phyloP scores from a whole-genome alignment of 2,113 vertebrate genomes.

The Platysteira castanea region DNA sequence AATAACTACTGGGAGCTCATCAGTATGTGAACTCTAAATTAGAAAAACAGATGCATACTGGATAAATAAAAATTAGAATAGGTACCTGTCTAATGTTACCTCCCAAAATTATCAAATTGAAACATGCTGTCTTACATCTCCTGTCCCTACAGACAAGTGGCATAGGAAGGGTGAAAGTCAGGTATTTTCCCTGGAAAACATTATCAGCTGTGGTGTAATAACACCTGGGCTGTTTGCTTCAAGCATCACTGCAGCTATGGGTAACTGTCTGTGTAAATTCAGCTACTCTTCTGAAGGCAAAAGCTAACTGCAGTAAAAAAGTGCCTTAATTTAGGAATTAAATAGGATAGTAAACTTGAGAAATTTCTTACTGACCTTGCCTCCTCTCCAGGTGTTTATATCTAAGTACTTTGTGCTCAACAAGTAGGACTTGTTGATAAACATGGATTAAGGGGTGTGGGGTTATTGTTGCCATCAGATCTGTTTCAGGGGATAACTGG shows the following conservation, averaged over 20 bases:
- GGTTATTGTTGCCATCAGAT: neutral
- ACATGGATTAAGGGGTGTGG: neutral
- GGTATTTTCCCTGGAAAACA: neutral
- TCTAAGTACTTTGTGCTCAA: neutral
- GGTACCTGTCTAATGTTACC: neutral
- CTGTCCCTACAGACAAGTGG: neutral
- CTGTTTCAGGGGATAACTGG: neutral
- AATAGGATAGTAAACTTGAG: neutral
- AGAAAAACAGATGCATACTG: neutral
- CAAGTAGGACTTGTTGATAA: neutral
- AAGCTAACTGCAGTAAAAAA: neutral
- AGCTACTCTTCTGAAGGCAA: neutral
- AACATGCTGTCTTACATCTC: neutral
- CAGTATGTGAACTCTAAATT: neutral
- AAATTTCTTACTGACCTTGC: neutral
- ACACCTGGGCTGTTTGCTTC: neutral
- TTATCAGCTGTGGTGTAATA: neutral
- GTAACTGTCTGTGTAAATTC: neutral
- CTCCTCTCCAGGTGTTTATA: neutral
- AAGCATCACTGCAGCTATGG: neutral
- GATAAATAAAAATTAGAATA: neutral
- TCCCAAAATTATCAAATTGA: neutral
- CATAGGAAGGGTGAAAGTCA: neutral
- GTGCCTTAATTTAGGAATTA: neutral
- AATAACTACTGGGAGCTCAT: neutral